These are phyloP conservation scores for Porites cylindrica DNA, from an alignment of 92 coral and sea anemone species.

Conservation along the genomic window DNA sequence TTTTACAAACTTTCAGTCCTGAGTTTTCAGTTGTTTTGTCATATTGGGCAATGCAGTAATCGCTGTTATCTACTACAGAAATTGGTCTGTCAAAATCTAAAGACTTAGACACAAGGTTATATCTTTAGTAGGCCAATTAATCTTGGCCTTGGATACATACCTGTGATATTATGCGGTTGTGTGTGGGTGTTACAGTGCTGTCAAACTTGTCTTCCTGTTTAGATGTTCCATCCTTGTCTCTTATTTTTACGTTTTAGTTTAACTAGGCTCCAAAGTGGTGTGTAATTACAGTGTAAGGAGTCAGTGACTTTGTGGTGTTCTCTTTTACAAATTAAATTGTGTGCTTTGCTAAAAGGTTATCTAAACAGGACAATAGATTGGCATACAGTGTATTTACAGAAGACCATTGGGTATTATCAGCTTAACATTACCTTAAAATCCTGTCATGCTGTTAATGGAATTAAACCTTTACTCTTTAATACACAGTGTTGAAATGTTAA, in stretches of 20 bases:
- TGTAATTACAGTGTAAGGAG: not conserved
- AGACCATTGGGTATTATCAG: slow-evolving; percentile 25
- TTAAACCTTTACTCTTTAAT: not conserved
- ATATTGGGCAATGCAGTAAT: too few species aligned
- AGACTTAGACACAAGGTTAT: not conserved
- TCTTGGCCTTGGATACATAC: not conserved
- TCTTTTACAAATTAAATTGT: not conserved
- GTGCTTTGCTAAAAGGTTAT: not conserved
- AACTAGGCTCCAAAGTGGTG: not conserved
- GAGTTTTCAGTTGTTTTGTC: too few species aligned
- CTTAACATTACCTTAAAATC: slow-evolving; percentile 28
- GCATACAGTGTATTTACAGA: slow-evolving; percentile 1
- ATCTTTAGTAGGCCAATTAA: not conserved
- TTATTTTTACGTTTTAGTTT: not conserved
- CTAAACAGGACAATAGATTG: slow-evolving; percentile 2
- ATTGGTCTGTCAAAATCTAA: not conserved
- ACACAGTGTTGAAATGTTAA: too few species aligned
- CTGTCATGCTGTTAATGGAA: slow-evolving; percentile 1
- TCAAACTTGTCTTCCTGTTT: slow-evolving; percentile 3
- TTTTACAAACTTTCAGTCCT: too few species aligned
- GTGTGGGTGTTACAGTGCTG: not conserved
- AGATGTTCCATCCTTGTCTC: not conserved
- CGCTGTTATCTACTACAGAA: too few species aligned
- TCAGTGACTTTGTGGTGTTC: not conserved
- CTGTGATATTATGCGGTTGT: not conserved